phyloP scores from a whole-genome alignment of 2,888 invertebrate genomes.

The Yponomeuta malinellus region DNA sequence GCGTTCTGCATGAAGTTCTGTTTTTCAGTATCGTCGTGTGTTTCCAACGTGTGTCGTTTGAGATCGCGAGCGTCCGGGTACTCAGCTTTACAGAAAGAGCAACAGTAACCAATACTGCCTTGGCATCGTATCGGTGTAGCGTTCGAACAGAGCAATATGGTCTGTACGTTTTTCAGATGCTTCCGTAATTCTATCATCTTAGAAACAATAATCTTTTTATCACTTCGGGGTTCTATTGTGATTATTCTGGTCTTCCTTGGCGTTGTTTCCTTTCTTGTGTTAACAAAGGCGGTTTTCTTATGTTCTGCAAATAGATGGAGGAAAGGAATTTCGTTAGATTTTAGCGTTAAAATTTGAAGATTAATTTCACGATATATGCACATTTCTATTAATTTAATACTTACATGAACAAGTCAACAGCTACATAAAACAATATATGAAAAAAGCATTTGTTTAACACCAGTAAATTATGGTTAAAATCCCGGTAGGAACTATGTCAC shows the following conservation, averaged over 20 bases:
- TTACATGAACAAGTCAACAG: too few species aligned
- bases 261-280: neutral
- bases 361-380: too few species aligned
- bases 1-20: slow-evolving; percentile 34
- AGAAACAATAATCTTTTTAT: neutral
- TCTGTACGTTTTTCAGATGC: slow-evolving; percentile 36
- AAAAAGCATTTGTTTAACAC: too few species aligned
- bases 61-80: slow-evolving; percentile 33
- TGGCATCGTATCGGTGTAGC: slow-evolving; percentile 43
- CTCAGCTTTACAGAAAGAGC: slow-evolving; percentile 36
- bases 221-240: neutral
- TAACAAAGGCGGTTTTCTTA: neutral
- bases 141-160: slow-evolving; percentile 37
- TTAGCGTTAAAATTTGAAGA: neutral
- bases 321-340: neutral
- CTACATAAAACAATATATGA: too few species aligned
- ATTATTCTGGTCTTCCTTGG: neutral
- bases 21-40: slow-evolving; percentile 28
- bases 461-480: too few species aligned
- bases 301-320: neutral
- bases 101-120: slow-evolving; percentile 38
- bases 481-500: too few species aligned
- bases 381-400: too few species aligned
- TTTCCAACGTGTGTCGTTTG: slow-evolving; percentile 36
- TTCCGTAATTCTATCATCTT: slow-evolving; percentile 30